phyloP scores from a whole-genome alignment of 53 echinoderm and acorn worm genomes.

The Holothuria leucospilota region DNA sequence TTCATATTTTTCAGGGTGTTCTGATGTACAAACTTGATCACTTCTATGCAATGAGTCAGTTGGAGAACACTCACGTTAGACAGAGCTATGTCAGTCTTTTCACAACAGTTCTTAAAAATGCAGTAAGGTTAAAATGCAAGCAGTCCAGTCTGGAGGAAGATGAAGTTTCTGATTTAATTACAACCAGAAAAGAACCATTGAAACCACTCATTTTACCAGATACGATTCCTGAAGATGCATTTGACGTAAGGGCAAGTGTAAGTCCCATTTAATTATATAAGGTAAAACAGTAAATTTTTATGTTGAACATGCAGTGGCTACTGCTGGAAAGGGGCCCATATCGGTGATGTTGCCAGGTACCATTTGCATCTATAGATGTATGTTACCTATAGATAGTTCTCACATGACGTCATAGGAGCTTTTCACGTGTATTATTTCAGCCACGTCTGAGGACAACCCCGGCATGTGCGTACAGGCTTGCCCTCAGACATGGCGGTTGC shows the following conservation, averaged over 20 bases:
- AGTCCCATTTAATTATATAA: background rate
- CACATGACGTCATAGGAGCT: too few relatives aligned
- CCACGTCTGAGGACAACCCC: too few relatives aligned
- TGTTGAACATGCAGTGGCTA: too few relatives aligned
- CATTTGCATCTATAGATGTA: too few relatives aligned
- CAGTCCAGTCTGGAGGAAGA: conserved; percentile 50
- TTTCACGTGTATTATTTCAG: too few relatives aligned
- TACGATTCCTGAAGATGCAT: conserved; percentile 73
- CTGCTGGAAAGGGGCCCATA: too few relatives aligned
- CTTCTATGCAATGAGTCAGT: conserved; percentile 95
- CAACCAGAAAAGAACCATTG: conserved; percentile 88
- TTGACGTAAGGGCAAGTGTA: conserved; percentile 67
- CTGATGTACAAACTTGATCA: conserved; percentile 92
- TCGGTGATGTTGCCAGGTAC: too few relatives aligned
- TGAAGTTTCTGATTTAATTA: conserved; percentile 81
- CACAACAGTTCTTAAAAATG: conserved; percentile 83
- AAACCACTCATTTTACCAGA: conserved; percentile 91
- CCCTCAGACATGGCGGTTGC: too few relatives aligned
- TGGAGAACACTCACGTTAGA: conserved; percentile 83
- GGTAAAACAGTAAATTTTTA: too few relatives aligned
- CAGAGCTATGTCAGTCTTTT: conserved; percentile 91
- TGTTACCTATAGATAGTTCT: too few relatives aligned
- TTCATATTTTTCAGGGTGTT: conserved; percentile 70
- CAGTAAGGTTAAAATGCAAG: conserved; percentile 59
- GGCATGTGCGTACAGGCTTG: too few relatives aligned